A percentile compares a stretch with the other conserved stretches of the same genome.
These are phyloP conservation scores for Tringa solitaria DNA, from an alignment of 2,113 vertebrate genomes.

Conservation along the genomic window DNA sequence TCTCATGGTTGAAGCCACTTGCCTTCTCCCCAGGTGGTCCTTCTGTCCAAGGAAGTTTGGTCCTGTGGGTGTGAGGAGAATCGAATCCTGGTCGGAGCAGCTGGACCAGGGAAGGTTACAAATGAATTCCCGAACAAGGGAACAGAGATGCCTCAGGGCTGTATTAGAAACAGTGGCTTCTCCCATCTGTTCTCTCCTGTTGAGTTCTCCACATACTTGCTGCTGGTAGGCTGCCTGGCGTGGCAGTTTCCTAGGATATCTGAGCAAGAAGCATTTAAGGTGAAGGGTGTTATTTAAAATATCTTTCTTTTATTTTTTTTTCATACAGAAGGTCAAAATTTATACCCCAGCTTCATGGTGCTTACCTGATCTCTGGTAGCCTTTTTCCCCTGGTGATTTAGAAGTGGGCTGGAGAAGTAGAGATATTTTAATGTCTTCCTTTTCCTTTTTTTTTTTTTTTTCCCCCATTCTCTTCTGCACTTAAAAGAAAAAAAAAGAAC, in stretches of 20 bases:
- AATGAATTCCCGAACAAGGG: not conserved
- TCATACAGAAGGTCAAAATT: not conserved
- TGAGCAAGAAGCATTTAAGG: not conserved
- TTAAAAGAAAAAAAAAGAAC: not conserved
- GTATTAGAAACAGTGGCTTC: not conserved
- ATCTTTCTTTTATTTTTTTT: not conserved
- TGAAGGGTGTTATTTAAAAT: not conserved
- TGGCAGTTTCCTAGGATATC: not conserved
- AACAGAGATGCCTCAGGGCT: not conserved
- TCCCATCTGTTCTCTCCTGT: slow-evolving; percentile 8
- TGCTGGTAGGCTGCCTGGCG: not conserved
- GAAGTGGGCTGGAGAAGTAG: not conserved
- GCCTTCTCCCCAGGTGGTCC: not conserved
- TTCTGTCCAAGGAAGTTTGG: not conserved
- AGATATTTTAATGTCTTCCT: not conserved
- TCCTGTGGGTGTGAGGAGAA: not conserved
- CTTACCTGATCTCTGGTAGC: not conserved
- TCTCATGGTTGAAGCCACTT: not conserved
- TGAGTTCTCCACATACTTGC: not conserved
- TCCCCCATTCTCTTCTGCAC: not conserved
- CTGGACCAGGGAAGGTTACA: not conserved
- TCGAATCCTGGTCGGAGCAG: not conserved
- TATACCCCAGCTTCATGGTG: not conserved
- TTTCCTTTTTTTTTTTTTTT: not conserved
- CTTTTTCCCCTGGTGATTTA: not conserved